Evolutionary conservation across 2,113 vertebrate genomes (phyloP).

Genomic region (Trogon melanurus): DNA sequence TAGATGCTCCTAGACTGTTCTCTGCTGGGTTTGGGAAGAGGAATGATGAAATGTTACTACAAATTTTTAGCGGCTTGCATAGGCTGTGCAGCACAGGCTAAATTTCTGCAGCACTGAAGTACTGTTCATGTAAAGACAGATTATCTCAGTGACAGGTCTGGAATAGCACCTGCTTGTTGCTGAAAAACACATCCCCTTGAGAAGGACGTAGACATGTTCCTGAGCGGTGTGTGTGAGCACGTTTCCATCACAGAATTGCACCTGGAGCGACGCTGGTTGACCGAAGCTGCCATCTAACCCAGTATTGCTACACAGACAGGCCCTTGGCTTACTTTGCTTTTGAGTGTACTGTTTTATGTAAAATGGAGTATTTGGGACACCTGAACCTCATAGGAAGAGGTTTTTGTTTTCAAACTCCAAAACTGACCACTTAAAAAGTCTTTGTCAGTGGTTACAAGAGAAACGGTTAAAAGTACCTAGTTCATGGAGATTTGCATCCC

Average conservation of each 20-base stretch:
- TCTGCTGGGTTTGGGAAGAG: neutral
- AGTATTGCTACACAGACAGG: neutral
- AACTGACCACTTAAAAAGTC: neutral
- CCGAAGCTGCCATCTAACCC: neutral
- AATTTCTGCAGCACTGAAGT: neutral
- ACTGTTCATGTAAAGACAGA: neutral
- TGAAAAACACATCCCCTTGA: neutral
- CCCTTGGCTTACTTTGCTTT: neutral
- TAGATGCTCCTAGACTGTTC: neutral
- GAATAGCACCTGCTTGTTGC: neutral
- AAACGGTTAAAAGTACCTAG: neutral
- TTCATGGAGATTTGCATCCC: neutral
- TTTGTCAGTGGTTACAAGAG: neutral
- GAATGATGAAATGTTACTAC: neutral
- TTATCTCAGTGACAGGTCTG: neutral
- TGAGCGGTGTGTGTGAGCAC: neutral
- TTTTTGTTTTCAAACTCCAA: neutral
- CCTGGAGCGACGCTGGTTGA: fast-evolving
- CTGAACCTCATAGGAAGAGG: neutral
- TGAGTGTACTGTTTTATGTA: neutral
- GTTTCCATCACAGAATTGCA: neutral
- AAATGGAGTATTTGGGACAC: neutral
- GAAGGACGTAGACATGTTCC: neutral
- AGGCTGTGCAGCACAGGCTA: neutral
- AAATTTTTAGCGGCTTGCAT: neutral